phyloP scores from a whole-genome alignment of 2,888 invertebrate species.

The Ormyrus labotus region DNA sequence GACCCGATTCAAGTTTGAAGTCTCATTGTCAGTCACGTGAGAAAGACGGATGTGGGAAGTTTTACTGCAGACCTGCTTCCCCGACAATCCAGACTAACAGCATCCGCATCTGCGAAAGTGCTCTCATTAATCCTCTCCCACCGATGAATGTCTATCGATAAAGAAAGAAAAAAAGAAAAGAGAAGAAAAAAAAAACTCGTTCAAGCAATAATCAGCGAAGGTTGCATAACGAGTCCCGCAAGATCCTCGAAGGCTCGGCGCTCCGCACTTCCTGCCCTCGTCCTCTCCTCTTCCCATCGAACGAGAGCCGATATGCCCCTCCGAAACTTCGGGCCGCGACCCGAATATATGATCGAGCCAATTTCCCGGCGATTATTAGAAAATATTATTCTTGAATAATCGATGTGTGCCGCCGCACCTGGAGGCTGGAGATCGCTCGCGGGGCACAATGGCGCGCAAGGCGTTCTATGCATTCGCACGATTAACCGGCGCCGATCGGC shows the following conservation, averaged over 20 bases:
- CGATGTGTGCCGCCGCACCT: conserved; percentile 49
- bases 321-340: not conserved
- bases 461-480: conserved; percentile 38
- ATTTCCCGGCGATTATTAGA: conserved; percentile 66
- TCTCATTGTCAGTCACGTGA: not conserved
- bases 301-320: not conserved
- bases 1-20: not conserved
- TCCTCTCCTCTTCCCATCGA: conserved; percentile 22
- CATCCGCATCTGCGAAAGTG: not conserved
- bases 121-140: not conserved
- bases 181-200: conserved; percentile 5
- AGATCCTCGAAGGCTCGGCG: conserved; percentile 33
- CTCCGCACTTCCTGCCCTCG: conserved; percentile 47
- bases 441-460: not conserved
- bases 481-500: conserved; percentile 21
- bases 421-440: not conserved
- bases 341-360: conserved; percentile 32
- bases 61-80: not conserved
- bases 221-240: conserved; percentile 23
- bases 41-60: not conserved
- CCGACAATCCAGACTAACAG: not conserved
- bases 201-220: not conserved
- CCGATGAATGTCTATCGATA: conserved; percentile 57
- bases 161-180: conserved; percentile 4
- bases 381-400: conserved; percentile 71